Percentiles rank a stretch among this genome's conserved stretches.
Evolutionary conservation across 2,113 vertebrate genomes (phyloP).

Genomic region (Scytalopus superciliaris): DNA sequence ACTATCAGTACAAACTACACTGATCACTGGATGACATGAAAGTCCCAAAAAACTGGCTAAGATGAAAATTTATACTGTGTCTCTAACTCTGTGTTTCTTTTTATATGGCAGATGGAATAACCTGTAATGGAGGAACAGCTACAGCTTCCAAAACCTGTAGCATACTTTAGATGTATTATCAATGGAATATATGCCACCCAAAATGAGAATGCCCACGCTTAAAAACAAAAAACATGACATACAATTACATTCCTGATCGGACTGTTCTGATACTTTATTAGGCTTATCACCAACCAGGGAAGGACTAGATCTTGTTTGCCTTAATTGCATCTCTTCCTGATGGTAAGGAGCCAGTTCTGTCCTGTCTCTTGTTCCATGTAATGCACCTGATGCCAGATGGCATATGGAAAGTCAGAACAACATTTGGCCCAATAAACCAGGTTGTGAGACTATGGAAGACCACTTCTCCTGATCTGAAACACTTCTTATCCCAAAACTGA

Average conservation of each 20-base stretch:
- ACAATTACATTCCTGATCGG: not conserved
- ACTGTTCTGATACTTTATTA: constrained; percentile 1
- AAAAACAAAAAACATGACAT: not conserved
- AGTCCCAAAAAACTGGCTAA: not conserved
- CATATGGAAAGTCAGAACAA: not conserved
- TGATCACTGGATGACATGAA: not conserved
- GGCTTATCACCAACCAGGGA: constrained; percentile 1
- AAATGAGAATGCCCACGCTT: not conserved
- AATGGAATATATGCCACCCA: not conserved
- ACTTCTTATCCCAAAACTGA: not conserved
- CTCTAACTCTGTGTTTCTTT: constrained; percentile 21
- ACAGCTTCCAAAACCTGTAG: constrained; percentile 74
- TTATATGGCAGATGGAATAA: constrained; percentile 44
- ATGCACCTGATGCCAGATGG: not conserved
- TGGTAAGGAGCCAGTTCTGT: not conserved
- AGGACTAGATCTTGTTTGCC: constrained; percentile 54
- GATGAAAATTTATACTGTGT: not conserved
- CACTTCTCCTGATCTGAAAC: not conserved
- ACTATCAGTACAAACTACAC: not conserved
- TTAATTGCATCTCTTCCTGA: constrained; percentile 32
- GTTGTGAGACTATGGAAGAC: not conserved
- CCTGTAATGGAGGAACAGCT: constrained; percentile 68
- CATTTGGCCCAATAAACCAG: not conserved
- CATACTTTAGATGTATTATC: constrained; percentile 58
- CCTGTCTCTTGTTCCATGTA: not conserved